Conservation (phyloP, 2,113 vertebrate species). For the Lophotis ruficrista region DNA sequence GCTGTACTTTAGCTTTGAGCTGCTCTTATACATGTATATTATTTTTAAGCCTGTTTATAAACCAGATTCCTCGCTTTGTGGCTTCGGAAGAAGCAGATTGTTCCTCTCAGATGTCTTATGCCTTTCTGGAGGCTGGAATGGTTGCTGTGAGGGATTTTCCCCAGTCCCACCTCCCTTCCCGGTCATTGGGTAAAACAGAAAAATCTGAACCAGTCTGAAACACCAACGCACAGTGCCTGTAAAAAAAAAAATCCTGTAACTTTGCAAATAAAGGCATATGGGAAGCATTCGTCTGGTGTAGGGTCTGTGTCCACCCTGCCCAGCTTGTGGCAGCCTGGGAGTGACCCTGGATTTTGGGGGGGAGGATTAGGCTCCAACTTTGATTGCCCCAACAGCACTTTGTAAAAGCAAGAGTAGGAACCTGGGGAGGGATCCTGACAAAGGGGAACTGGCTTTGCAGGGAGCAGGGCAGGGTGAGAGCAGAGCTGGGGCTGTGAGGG, state of each 20-base stretch:
- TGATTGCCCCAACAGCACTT: not conserved
- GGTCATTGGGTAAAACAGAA: not conserved
- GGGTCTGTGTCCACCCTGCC: accelerated
- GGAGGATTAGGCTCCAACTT: not conserved
- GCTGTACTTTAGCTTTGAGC: slow-evolving; percentile 72
- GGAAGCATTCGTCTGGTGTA: slow-evolving; percentile 9
- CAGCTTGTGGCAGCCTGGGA: not conserved
- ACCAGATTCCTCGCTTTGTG: slow-evolving; percentile 3
- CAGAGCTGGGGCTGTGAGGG: not conserved
- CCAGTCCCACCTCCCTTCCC: not conserved
- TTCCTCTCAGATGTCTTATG: slow-evolving; percentile 25
- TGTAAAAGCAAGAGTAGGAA: not conserved
- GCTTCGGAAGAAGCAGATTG: slow-evolving; percentile 47
- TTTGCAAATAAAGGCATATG: slow-evolving; percentile 76
- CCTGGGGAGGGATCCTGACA: not conserved
- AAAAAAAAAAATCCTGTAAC: slow-evolving; percentile 24
- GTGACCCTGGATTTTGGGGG: not conserved
- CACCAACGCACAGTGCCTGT: slow-evolving; percentile 61
- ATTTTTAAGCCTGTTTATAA: slow-evolving; percentile 64
- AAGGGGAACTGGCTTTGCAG: not conserved
- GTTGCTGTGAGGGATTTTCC: slow-evolving; percentile 20
- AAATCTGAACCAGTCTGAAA: slow-evolving; percentile 14
- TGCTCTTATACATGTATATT: slow-evolving; percentile 36
- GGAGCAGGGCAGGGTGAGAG: not conserved
- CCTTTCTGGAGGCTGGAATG: slow-evolving; percentile 38